Base-by-base conservation (phyloP, 1,140 invertebrate genomes). In the Monochamus saltuarius region DNA sequence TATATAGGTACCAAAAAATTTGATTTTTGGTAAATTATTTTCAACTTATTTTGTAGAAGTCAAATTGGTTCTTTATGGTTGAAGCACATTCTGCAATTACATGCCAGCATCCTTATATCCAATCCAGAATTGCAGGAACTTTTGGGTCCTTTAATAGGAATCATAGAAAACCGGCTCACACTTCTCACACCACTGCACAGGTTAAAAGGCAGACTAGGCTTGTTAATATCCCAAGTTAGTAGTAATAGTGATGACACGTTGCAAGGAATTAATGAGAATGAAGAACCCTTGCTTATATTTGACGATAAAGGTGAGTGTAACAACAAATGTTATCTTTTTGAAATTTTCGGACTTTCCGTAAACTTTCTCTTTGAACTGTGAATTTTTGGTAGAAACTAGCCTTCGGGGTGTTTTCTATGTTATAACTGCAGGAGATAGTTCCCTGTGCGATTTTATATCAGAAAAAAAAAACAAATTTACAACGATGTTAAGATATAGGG, bases 31-130 rank as follows among this genome's bases (percentile, higher is more conserved):
- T 29, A 29, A 29, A 29, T 29, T 6, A 3, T 50, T 42, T 47
- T 3, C 22, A 6, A 6, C 2, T 29, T 70, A 60, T 61, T 61
- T 76, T 75, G 49, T 69, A 87, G 85, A 67, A 82, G 84, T 62
- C 79, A 82, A 71, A 81, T 80, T 58, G 84, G 82, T 3, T 67
- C 83, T 2, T 75, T 78, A 38, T 89, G 87, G 87, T 63, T 89
- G 22, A 80, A 83, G 67, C 64, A 75, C 49, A 68, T 88, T 34
- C 67, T 86, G n/a, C 74, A 79, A 53, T 79, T 80, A 10, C 86
- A 89, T 70, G 80, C 85, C 0, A 83, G 83, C 53, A 80, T 87
- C 50, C 65, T 89, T 13, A 79, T 87, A 50, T 80, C 82, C 0
- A 83, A 84, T 73, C 80, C 83, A 9, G 77, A 81, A 40, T 67